Evolutionary conservation across 2,113 vertebrate genomes (phyloP).

Genomic region (Cricetomys ansorgei): DNA sequence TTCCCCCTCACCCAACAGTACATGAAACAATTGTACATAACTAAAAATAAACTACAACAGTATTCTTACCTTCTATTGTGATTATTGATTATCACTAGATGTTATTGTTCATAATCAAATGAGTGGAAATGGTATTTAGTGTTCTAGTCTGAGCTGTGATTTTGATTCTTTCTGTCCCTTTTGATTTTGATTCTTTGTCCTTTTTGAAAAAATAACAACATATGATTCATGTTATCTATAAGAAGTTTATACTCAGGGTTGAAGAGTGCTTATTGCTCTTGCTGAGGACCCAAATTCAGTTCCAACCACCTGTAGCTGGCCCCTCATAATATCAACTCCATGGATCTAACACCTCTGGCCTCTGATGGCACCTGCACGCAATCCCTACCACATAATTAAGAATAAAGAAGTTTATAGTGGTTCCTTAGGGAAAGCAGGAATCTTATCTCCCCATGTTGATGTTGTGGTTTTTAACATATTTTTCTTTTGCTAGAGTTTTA

Average conservation of each 20-base stretch:
- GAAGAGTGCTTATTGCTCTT: background rate
- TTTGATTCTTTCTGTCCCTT: conserved; percentile 32
- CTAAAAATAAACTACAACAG: too few relatives aligned
- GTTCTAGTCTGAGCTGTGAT: background rate
- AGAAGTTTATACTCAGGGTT: background rate
- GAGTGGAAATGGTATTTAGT: conserved; percentile 14
- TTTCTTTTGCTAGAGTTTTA: conserved; percentile 25
- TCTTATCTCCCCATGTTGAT: background rate
- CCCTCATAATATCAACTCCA: background rate
- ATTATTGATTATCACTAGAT: background rate
- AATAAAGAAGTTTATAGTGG: conserved; percentile 9
- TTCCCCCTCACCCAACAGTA: too few relatives aligned
- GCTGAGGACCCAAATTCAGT: background rate
- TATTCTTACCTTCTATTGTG: background rate
- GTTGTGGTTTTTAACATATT: background rate
- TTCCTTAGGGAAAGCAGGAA: background rate
- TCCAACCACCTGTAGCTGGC: background rate
- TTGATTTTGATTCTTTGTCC: conserved; percentile 12
- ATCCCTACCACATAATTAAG: background rate
- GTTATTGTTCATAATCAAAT: background rate
- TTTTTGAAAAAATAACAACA: too few relatives aligned
- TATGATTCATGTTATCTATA: background rate
- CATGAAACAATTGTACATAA: too few relatives aligned
- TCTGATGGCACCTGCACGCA: background rate
- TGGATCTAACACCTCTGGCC: background rate